Evolutionary conservation across 2,797 vertebrate genomes (phyloP), one percentile per base, ranked within the genome.

Genomic region (Chaetodon trifasciatus): DNA sequence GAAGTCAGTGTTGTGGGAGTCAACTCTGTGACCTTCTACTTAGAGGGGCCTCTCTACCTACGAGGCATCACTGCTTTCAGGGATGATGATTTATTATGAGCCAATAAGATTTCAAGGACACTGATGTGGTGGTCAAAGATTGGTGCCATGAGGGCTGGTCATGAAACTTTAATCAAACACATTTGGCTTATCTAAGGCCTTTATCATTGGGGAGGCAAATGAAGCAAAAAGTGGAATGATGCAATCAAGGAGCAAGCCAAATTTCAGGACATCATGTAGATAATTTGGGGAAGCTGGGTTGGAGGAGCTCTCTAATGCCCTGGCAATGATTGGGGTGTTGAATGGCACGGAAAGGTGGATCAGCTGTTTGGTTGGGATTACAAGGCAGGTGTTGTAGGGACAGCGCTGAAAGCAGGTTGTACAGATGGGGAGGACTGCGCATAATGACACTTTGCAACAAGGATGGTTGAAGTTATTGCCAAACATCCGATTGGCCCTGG

Each of bases 361-460:
- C 82, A 86, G 85, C 84, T 86, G 83, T 83, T 83, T 87, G 67
- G 40, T 82, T 56, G n/a, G 61, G 60, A 78, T 69, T 74, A 84
- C 71, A 82, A 85, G 58, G 82, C 86, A 88, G 87, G 84, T 90
- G 87, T 89, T 82, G 78, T 40, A 24, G 44, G 40, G 44, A 78
- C 35, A 28, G 70, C 76, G 57, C 55, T 28, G 42, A 84, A 57
- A 81, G 65, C 81, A 76, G 61, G 77, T 76, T 87, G 82, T 81
- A 72, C 82, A 85, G 78, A 85, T 79, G 70, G 84, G 84, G 23
- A 70, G 64, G 44, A 76, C 47, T 68, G 46, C 65, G 70, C 58
- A 49, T 84, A 79, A 88, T 89, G 76, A 84, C 75, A 39, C 52
- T 89, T 83, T 67, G 67, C 76, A 74, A 69, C 58, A 68, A 81